These are phyloP conservation scores for Notamacropus eugenii DNA, from an alignment of 2,797 vertebrate species.

Conservation along the genomic window DNA sequence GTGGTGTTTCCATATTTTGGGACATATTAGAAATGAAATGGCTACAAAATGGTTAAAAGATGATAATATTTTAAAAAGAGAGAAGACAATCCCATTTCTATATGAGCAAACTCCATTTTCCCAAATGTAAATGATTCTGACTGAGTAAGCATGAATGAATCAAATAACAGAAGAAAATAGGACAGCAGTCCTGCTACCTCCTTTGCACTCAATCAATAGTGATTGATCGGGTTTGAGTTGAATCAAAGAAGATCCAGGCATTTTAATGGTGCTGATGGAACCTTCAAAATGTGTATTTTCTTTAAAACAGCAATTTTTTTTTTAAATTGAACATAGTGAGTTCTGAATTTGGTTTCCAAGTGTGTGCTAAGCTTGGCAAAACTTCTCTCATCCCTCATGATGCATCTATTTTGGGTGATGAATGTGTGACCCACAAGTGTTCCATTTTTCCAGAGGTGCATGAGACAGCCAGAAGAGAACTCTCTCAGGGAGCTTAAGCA, in stretches of 20 bases:
- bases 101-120: not conserved
- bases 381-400: not conserved
- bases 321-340: not conserved
- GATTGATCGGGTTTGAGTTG: not conserved
- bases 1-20: not conserved
- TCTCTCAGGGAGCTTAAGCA: not conserved
- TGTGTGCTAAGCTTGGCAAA: slow-evolving; percentile 31
- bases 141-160: not conserved
- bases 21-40: not conserved
- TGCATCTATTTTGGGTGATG: not conserved
- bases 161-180: not conserved
- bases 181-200: not conserved
- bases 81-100: not conserved
- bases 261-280: not conserved
- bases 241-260: not conserved
- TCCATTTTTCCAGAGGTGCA: slow-evolving; percentile 27
- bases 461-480: slow-evolving; percentile 14
- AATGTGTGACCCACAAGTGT: not conserved
- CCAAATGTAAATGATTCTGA: not conserved
- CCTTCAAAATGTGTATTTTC: not conserved
- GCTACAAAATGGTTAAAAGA: not conserved
- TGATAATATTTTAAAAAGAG: not conserved
- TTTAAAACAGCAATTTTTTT: not conserved
- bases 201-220: not conserved
- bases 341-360: slow-evolving; percentile 2